Conservation (phyloP, 2,113 vertebrate genomes). For the Leptobrachium leishanense region DNA sequence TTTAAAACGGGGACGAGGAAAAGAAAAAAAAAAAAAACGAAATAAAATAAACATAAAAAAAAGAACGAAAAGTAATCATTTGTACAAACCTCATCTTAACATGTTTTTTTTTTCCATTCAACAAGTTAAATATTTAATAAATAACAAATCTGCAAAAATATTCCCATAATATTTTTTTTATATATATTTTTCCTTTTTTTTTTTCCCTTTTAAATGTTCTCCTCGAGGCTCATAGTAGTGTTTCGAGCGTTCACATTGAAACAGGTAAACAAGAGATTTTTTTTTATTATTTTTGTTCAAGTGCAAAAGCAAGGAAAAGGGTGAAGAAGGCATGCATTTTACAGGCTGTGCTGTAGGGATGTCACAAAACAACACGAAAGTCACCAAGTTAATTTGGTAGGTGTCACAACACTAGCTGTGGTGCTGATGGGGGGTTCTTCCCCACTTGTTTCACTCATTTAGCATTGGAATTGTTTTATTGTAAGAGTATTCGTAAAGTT, state of each 20-base stretch:
- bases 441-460: conserved; percentile 4
- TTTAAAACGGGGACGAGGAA: conserved; percentile 4
- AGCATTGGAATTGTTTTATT: conserved; percentile 32
- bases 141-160: conserved; percentile 63
- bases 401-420: conserved; percentile 19
- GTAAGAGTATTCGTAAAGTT: background rate
- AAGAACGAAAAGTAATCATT: conserved; percentile 25
- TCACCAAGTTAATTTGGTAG: background rate
- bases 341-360: conserved; percentile 36
- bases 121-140: conserved; percentile 59
- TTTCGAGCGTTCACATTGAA: conserved; percentile 55
- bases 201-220: conserved; percentile 30
- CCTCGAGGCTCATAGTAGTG: conserved; percentile 54
- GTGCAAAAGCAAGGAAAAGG: conserved; percentile 30
- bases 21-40: background rate
- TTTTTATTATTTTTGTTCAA: conserved; percentile 12
- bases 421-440: no score
- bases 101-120: conserved; percentile 52
- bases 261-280: conserved; percentile 51
- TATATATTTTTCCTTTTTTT: conserved; percentile 2
- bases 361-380: conserved; percentile 44
- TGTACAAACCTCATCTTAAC: conserved; percentile 56
- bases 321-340: conserved; percentile 58
- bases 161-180: conserved; percentile 36
- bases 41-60: background rate